Evolutionary conservation across 2,888 invertebrate species (phyloP), one percentile per base, ranked within the genome.

Genomic region (Xestobium rufovillosum): DNA sequence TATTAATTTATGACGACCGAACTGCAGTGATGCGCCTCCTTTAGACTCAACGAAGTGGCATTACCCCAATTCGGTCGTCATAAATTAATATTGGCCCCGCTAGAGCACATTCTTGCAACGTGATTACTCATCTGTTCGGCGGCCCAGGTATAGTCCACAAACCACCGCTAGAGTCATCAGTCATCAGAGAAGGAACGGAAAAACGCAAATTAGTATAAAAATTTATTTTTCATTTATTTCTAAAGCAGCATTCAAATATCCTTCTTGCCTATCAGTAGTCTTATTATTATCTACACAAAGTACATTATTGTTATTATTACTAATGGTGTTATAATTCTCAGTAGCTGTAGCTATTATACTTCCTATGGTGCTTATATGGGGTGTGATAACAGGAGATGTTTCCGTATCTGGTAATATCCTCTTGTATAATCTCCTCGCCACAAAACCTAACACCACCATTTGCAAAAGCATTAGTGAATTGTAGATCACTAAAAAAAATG

Each of bases 401-500:
- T 52, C 50, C 14, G 43, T 37, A 26, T 57, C 53, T 3, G 68
- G 68, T 14, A 69, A 41, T 15, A 59, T 55, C 26, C 61, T 60
- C 39, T 72, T 72, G 65, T 83, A 82, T 30, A 83, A 56, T 39
- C 67, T 64, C 57, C 78, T 70, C 1, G 82, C 82, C 52, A 76
- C 69, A 41, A 72, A 65, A 27, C 76, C 73, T 26, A 83, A 67
- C 33, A 80, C 52, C 36, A 80, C 66, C 80, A 83, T 81, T 63
- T 83, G 81, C 48, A 75, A 56, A 51, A 82, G 64, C 70, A 80
- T 77, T 47, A 78, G 54, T 25, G 71, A 67, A 60, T 80, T 79
- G 65, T 78, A 77, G 44, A 81, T 71, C 59, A 81, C 83, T 83
- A 71, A 51, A 71, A 70, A 49, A 35, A 49, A 47, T 27, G 9